Evolutionary conservation across 2,888 invertebrate species (phyloP).

Genomic region (Scaptodrosophila latifasciaeformis): DNA sequence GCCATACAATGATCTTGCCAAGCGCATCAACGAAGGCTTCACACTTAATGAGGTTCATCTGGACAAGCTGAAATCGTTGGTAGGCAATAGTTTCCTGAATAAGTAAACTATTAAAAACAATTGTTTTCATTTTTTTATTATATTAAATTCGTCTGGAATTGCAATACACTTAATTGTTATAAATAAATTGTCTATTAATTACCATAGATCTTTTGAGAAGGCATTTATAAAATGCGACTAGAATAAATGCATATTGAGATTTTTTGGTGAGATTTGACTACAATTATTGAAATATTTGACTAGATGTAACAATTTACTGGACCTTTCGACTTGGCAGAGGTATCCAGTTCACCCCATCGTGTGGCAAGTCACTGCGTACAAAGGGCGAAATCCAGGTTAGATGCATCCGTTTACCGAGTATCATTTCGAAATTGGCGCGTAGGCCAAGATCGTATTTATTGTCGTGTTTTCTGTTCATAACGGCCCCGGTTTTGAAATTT

Average conservation of each 20-base stretch:
- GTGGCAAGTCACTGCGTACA: constrained; percentile 83
- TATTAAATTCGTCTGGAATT: constrained; percentile 13
- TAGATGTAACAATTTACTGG: neutral
- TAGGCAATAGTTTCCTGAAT: constrained; percentile 74
- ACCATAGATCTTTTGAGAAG: too few species aligned
- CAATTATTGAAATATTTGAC: too few species aligned
- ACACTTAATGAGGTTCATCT: constrained; percentile 76
- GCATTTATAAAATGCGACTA: too few species aligned
- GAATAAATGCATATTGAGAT: neutral
- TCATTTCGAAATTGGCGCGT: constrained; percentile 82
- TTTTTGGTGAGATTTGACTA: constrained; percentile 3
- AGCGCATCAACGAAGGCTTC: constrained; percentile 64
- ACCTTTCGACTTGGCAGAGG: constrained; percentile 30
- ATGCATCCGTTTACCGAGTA: constrained; percentile 88
- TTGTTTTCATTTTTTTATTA: constrained; percentile 31
- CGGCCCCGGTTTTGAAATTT: constrained; percentile 83
- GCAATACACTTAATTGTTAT: constrained; percentile 5
- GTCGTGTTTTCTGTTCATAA: constrained; percentile 76
- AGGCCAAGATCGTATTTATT: constrained; percentile 83
- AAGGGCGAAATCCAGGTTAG: constrained; percentile 88
- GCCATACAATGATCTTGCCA: constrained; percentile 56
- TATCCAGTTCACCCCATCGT: constrained; percentile 83
- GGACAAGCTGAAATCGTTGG: constrained; percentile 75
- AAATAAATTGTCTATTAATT: too few species aligned
- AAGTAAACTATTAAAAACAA: constrained; percentile 30